Conservation (phyloP, 2,113 vertebrate genomes). For the Puma concolor region DNA sequence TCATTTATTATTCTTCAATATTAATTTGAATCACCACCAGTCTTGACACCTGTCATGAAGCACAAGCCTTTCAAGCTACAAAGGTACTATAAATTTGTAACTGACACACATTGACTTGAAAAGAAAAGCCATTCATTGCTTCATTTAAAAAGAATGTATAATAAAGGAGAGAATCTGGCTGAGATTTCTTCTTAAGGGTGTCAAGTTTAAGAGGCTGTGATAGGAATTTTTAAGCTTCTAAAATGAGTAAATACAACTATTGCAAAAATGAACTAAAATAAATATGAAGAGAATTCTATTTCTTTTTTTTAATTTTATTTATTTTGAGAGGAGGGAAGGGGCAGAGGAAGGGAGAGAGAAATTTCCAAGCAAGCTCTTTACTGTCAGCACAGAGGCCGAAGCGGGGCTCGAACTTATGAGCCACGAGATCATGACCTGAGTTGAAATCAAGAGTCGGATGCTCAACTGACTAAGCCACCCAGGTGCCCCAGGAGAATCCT, state of each 20-base stretch:
- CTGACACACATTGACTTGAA: constrained; percentile 70
- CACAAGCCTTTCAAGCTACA: constrained; percentile 74
- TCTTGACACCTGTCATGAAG: constrained; percentile 78
- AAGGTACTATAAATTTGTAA: constrained; percentile 57
- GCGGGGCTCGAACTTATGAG: no score
- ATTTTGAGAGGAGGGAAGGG: no score
- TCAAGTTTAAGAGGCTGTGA: constrained; percentile 30
- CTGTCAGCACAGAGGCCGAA: no score
- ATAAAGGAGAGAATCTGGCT: constrained; percentile 55
- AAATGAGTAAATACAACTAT: constrained; percentile 47
- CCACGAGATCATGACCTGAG: no score
- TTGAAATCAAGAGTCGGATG: no score
- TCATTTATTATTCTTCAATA: constrained; percentile 75
- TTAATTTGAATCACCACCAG: constrained; percentile 77
- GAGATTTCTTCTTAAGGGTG: constrained; percentile 55
- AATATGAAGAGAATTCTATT: neutral
- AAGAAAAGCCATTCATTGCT: constrained; percentile 68
- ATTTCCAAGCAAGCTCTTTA: no score
- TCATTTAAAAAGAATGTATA: constrained; percentile 59
- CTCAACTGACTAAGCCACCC: no score
- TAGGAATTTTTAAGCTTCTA: constrained; percentile 56
- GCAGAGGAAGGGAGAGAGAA: no score
- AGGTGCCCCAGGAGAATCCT: neutral
- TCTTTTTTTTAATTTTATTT: neutral
- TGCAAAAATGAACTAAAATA: constrained; percentile 44